Base-by-base conservation (phyloP, 2,113 vertebrate species). In the Pterocles gutturalis region DNA sequence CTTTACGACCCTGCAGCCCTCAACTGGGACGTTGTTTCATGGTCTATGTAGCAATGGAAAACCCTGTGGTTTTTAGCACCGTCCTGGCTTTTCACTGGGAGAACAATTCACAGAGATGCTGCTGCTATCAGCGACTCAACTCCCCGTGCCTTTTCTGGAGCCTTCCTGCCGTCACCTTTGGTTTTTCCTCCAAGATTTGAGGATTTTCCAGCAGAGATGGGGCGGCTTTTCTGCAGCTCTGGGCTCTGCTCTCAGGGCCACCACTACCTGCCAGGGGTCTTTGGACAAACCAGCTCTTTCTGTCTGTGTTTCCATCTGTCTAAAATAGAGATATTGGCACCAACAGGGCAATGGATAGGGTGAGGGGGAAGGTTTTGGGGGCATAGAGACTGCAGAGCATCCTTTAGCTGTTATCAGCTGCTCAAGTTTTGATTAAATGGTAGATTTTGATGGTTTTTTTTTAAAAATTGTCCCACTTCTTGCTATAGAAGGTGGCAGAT, bases 181-280 rank as follows among this genome's bases (percentile, higher is more conserved):
- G 6, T 9, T 55, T 8, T 38, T 36, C n/a, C 62, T 36, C 25
- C 43, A 36, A 76, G 41, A 51, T 57, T 49, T 13, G 4, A 16
- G 75, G 43, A 16, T 64, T 72, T 93, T 58, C 8, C 41, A 29
- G 53, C 60, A n/a, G 87, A 31, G n/a, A 11, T 76, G n/a, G 21
- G 13, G 8, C 0, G 0, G 34, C 7, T 60, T 55, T 67, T 31
- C 41, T 69, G 55, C 58, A 85, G 60, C 33, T 65, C 54, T 0
- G 0, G 31, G 57, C 25, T 81, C 48, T 55, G 48, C 29, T 80
- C 18, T 64, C 0, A 0, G 33, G 21, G 19, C 31, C 0, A 0
- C 13, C 1, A 5, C 64, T 62, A 53, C 80, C 16, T 28, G 10
- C 17, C 1, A 0, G 0, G 5, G 29, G 3, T 33, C 10, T 71